phyloP scores from a whole-genome alignment of 2,113 vertebrate species.

The Cyphomyrus plagiostoma region DNA sequence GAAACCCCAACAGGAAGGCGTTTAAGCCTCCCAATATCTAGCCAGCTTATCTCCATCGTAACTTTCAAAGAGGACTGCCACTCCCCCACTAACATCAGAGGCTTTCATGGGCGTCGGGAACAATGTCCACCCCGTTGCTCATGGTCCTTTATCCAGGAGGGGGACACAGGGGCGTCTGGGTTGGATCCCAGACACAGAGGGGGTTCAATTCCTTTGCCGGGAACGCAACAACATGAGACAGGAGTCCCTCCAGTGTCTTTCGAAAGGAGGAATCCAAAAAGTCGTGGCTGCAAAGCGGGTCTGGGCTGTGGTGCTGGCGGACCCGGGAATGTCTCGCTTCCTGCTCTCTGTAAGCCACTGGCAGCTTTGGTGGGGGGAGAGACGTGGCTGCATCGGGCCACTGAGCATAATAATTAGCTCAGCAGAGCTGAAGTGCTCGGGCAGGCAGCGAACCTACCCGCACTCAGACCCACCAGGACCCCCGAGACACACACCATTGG shows the following conservation, averaged over 20 bases:
- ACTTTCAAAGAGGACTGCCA: background rate
- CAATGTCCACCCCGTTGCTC: conserved; percentile 9
- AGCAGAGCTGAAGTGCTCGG: background rate
- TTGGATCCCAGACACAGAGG: background rate
- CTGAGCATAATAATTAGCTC: background rate
- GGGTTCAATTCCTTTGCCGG: background rate
- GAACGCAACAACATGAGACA: background rate
- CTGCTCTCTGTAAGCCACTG: background rate
- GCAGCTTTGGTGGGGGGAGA: background rate
- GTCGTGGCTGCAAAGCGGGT: background rate
- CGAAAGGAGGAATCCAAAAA: background rate
- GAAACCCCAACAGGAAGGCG: background rate
- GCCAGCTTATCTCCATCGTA: conserved; percentile 10
- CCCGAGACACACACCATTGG: background rate
- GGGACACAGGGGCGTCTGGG: background rate
- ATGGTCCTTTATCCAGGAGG: background rate
- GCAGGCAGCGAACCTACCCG: background rate
- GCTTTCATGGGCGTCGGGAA: background rate
- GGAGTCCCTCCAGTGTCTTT: background rate
- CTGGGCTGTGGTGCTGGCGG: background rate
- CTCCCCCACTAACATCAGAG: background rate
- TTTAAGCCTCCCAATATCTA: background rate
- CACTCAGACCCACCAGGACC: background rate
- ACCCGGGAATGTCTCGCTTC: background rate
- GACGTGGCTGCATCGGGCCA: background rate